Base-by-base conservation (phyloP, 2,113 vertebrate species). In the Dunckerocampus dactyliophorus region DNA sequence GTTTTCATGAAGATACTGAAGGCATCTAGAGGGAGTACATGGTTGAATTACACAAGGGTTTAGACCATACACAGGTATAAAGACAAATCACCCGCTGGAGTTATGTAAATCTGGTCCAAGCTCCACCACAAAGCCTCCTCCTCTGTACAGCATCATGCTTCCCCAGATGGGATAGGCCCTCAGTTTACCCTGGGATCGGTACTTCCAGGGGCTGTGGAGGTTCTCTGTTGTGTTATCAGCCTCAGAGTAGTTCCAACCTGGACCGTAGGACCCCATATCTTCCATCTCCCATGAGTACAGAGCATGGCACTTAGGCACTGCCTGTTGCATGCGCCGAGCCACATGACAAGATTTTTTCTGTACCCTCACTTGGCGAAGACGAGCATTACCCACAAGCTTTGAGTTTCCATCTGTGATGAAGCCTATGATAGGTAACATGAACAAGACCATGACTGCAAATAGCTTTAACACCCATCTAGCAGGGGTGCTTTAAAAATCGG, bases 361-460 rank as follows among this genome's bases (percentile, higher is more conserved):
- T 59, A 98, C 93, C 75, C 96, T 92, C 59, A 95, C 87, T 87
- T 99, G 95, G 31, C 93, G 93, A 64, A 99, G 84, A 66, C 92
- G 93, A 53, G 93, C 92, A 8, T 90, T 92, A 10, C 95, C 95
- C 55, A 98, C 91, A 70, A 97, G 83, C 81, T 94, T 97, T 65
- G 94, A 93, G 70, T 97, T 98, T 75, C 95, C 96, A 65, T 98
- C 94, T 22, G 95, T 99, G 80, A 99, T 90, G 76, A 97, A 99
- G 55, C 96, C 96, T 99, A 49, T 52, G 56, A 59, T 1, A 57
- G 9, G 66, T 20, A 11, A 20, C 15, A 68, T 34, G 50, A 39
- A 22, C 20, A 45, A 31, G 22, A 16, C 11, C 34, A 24, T 9
- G 20, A 46, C 21, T 22, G 12, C 13, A 42, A n/a, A n/a, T n/a